Evolutionary conservation across 2,888 invertebrate species (phyloP), one percentile per base, ranked within the genome.

Genomic region (Zygogramma bicolorata): DNA sequence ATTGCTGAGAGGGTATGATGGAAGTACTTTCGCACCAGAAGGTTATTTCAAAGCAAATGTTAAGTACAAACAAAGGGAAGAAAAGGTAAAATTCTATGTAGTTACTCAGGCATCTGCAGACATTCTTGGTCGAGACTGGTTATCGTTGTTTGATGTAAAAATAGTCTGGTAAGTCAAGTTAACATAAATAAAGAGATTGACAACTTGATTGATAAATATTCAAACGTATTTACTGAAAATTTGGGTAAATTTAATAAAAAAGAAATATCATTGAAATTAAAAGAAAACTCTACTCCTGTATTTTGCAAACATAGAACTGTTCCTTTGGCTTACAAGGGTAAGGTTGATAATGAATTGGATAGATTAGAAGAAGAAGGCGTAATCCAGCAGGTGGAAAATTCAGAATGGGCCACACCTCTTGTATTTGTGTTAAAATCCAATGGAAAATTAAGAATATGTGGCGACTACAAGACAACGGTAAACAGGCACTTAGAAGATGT

Each of bases 301-400:
- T 60, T 60, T n/a, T 79, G 76, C 60, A 81, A 80, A 74, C 75
- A 78, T 13, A 75, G 82, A 8, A 58, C 78, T 13, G 74, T 81
- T 29, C 80, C 81, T 8, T 82, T 81, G 42, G 81, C 81, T 13
- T 69, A 80, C 20, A 76, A 71, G 8, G 10, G 34, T 10, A 10
- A 1, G 10, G 34, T 34, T 10, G 34, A 34, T 10, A 13, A 7
- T 13, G 57, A 27, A 57, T 57, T 57, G 13, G 27, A 57, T 27
- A 6, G n/a, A 57, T 13, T 76, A 68, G 68, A 81, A 79, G 68
- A 22, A 77, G 57, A 72, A 75, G 79, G 77, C n/a, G 77, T 84
- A 8, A 62, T 82, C 15, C 70, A 72, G 2, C 79, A 79, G 1
- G 76, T 81, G 0, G 61, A 72, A 22, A 53, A 68, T 63, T 62